Conservation (phyloP, 2,888 invertebrate species). For the Amaurobius ferox region DNA sequence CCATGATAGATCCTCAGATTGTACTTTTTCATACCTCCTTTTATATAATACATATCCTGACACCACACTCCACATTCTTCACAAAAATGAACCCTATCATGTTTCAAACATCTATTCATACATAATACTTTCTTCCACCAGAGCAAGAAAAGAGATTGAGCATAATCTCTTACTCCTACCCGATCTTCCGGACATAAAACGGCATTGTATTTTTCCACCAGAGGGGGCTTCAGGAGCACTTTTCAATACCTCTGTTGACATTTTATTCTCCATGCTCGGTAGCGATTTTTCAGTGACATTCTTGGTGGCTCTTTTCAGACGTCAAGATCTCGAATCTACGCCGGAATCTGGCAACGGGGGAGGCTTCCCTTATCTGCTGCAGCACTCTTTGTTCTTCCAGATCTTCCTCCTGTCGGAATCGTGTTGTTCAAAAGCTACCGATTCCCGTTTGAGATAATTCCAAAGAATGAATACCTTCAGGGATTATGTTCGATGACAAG, state of each 20-base stretch:
- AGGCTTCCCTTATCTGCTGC: constrained; percentile 1
- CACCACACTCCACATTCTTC: too few species aligned
- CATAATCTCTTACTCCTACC: background rate
- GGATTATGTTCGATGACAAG: constrained; percentile 7
- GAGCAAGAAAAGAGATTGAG: background rate
- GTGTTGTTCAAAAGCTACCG: background rate
- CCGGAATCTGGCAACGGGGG: background rate
- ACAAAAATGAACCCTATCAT: too few species aligned
- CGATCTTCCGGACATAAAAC: background rate
- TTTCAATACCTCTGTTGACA: constrained; percentile 1
- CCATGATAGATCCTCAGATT: too few species aligned
- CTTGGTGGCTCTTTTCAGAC: constrained; percentile 1
- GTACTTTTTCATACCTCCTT: too few species aligned
- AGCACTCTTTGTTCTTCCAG: background rate
- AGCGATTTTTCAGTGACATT: background rate
- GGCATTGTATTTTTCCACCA: background rate
- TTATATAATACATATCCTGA: too few species aligned
- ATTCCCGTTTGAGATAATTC: background rate
- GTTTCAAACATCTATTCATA: too few species aligned
- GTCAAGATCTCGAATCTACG: constrained; percentile 1
- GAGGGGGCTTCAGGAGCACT: background rate
- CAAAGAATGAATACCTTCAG: background rate
- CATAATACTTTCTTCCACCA: too few species aligned
- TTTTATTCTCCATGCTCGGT: background rate
- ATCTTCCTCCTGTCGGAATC: background rate